These are phyloP conservation scores for Craterocephalus amniculus DNA, from an alignment of 2,797 vertebrate genomes.

Conservation along the genomic window DNA sequence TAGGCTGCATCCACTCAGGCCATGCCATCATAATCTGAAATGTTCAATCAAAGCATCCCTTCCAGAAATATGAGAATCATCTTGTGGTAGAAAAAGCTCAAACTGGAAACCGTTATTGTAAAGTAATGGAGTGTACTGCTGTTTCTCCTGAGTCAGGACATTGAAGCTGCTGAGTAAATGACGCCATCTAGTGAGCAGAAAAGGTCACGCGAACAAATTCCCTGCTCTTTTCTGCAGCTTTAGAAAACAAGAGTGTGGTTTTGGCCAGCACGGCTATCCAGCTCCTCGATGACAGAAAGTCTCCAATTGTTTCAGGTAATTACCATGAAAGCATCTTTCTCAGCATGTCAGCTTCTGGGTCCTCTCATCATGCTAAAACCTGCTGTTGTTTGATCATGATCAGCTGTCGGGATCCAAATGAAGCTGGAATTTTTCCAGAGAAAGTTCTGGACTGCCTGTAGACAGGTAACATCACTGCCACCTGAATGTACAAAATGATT, in stretches of 20 bases:
- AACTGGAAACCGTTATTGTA: constrained; percentile 43
- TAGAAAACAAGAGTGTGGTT: constrained; percentile 95
- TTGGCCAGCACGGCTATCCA: constrained; percentile 97
- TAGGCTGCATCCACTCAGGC: constrained; percentile 39
- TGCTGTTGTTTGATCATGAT: constrained; percentile 7
- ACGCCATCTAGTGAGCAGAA: constrained; percentile 69
- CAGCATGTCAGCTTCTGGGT: not conserved
- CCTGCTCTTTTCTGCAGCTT: constrained; percentile 75
- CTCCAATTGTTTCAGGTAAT: constrained; percentile 96
- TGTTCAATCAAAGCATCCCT: constrained; percentile 42
- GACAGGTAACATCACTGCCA: constrained; percentile 87
- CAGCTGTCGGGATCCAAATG: constrained; percentile 99
- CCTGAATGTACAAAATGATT: not conserved
- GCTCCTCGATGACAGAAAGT: constrained; percentile 95
- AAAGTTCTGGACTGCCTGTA: constrained; percentile 98
- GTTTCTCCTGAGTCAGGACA: constrained; percentile 2
- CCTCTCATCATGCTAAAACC: not conserved
- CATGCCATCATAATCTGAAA: constrained; percentile 44
- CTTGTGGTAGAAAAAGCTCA: constrained; percentile 30
- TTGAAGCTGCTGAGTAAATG: constrained; percentile 27
- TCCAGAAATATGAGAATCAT: constrained; percentile 44
- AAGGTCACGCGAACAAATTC: constrained; percentile 14
- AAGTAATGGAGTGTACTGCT: constrained; percentile 34
- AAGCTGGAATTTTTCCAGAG: constrained; percentile 98
- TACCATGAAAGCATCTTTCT: not conserved